Base-by-base conservation (phyloP, 2,888 invertebrate species). In the Dynastes hyllus region DNA sequence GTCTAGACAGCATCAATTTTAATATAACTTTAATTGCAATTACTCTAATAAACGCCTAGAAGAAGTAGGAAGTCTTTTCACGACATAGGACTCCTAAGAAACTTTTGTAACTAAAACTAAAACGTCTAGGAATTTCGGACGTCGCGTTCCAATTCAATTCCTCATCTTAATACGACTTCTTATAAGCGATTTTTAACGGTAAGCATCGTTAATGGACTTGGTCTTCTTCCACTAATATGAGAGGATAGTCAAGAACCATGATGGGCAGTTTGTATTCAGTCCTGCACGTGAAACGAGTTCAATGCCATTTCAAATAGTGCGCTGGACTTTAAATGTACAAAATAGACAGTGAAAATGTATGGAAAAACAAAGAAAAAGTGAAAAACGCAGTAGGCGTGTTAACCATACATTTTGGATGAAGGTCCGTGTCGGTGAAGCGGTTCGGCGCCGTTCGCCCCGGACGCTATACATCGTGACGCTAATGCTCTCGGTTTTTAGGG, bases 1-100 rank as follows among this genome's bases (percentile, higher is more conserved):
- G 61, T 61, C 61, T 75, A 75, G 73, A 75, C 73, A 45, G 45
- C 55, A 75, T 75, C 45, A 61, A 75, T 75, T 75, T 69, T 51
- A 69, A 69, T 69, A 61, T 29, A 61, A 75, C 45, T 61, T 50
- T 75, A 75, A 50, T 75, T 75, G 22, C 61, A 61, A 61, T 58
- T 58, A 45, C 58, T 16, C 71, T 71, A 55, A 29, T 55, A 55
- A 73, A 9, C 37, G 27, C 29, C 27, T 13, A 13, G 53, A 27
- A 58, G 16, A 58, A 58, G 3, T 8, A 58, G 8, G 55, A 58
- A 58, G 22, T 45, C 8, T 8, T 2, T 45, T 45, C 45, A 45
- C 9, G 11, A 11, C 11, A 45, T 8, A 45, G 11, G 9, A 2
- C 45, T 45, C 11, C 2, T 8, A 45, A 11, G 45, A 45, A 45